phyloP scores from a whole-genome alignment of 2,888 invertebrate genomes.

The Nudaria mundana region DNA sequence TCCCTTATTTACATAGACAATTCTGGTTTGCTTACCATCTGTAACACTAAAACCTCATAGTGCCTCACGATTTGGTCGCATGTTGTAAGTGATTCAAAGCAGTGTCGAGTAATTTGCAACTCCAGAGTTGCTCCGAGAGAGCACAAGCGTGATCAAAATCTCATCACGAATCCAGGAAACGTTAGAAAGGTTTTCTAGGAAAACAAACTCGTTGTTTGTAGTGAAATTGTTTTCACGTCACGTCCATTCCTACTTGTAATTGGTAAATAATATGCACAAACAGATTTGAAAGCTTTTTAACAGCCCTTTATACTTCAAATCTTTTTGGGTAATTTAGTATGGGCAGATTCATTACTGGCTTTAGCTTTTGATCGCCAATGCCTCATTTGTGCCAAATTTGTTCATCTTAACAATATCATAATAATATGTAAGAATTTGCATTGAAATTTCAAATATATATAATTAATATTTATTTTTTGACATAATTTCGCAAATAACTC shows the following conservation, averaged over 20 bases:
- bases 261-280: background rate
- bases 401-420: too few species aligned
- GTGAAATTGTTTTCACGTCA: conserved; percentile 51
- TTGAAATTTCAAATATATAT: too few species aligned
- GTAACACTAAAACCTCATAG: conserved; percentile 33
- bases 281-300: too few species aligned
- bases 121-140: conserved; percentile 40
- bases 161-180: conserved; percentile 62
- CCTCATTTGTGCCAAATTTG: too few species aligned
- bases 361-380: too few species aligned
- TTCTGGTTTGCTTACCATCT: conserved; percentile 31
- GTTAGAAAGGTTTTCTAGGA: conserved; percentile 43
- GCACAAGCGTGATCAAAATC: conserved; percentile 63
- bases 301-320: too few species aligned
- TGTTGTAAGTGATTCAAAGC: conserved; percentile 48
- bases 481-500: too few species aligned
- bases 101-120: conserved; percentile 56
- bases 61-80: conserved; percentile 54
- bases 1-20: conserved; percentile 43
- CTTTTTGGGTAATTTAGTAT: too few species aligned
- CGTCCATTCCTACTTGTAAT: conserved; percentile 6
- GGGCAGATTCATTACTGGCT: too few species aligned
- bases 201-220: conserved; percentile 46
- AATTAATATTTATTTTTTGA: too few species aligned
- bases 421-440: too few species aligned